Percentiles rank a stretch among this genome's conserved stretches.
Conservation (phyloP, 2,888 invertebrate genomes). For the Aethes cnicana region DNA sequence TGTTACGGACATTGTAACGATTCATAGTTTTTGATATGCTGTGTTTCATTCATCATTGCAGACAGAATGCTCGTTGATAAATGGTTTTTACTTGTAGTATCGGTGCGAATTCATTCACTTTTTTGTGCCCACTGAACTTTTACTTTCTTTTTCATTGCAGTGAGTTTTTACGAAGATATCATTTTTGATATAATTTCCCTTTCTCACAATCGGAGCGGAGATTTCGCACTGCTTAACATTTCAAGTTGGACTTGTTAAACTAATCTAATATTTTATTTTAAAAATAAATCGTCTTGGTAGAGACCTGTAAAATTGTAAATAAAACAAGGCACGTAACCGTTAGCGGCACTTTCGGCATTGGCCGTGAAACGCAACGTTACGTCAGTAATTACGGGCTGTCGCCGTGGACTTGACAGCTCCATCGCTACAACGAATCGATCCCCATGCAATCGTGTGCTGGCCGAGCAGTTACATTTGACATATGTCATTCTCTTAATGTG, state of each 20-base stretch:
- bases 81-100: neutral
- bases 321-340: slow-evolving; percentile 5
- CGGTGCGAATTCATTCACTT: neutral
- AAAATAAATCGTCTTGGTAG: no score
- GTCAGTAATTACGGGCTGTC: slow-evolving; percentile 62
- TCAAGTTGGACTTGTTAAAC: no score
- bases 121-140: slow-evolving; percentile 3
- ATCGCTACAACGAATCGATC: slow-evolving; percentile 38
- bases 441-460: no score
- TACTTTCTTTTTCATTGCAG: slow-evolving; percentile 12
- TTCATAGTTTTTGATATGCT: slow-evolving; percentile 25
- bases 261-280: no score
- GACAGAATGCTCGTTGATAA: slow-evolving; percentile 1
- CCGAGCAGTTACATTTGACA: neutral
- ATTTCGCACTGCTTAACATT: no score
- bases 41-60: slow-evolving; percentile 12
- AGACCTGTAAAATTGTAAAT: neutral
- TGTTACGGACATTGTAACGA: slow-evolving; percentile 14
- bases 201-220: neutral
- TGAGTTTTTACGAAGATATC: neutral
- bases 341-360: slow-evolving; percentile 45
- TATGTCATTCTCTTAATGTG: no score
- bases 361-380: slow-evolving; percentile 56
- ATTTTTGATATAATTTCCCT: no score
- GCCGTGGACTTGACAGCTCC: slow-evolving; percentile 49